phyloP scores from a whole-genome alignment of 1,140 invertebrate genomes.

The Ectropis grisescens region DNA sequence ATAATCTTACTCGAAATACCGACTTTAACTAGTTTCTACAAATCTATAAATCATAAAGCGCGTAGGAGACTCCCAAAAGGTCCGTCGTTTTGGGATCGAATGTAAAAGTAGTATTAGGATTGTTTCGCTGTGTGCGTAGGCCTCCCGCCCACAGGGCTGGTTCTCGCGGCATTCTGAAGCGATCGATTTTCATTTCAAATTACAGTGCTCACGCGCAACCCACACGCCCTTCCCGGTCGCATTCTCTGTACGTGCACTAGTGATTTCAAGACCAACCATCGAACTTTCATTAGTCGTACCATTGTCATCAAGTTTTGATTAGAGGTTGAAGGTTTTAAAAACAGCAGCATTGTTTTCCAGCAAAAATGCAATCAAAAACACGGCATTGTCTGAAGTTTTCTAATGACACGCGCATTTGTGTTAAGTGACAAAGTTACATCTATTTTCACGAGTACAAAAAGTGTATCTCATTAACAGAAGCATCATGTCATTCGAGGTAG shows the following conservation, averaged over 20 bases:
- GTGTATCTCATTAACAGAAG: conserved; percentile 45
- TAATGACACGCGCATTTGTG: conserved; percentile 7
- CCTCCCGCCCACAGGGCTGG: conserved; percentile 50
- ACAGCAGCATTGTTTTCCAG: too few species aligned
- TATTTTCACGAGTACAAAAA: conserved; percentile 35
- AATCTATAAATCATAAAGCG: conserved; percentile 30
- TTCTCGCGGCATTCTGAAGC: conserved; percentile 43
- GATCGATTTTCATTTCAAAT: conserved; percentile 65
- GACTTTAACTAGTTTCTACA: too few species aligned
- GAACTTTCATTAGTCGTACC: too few species aligned
- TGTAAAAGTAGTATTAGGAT: conserved; percentile 21
- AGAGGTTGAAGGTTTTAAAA: neutral
- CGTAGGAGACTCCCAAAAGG: conserved; percentile 30
- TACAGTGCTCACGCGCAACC: conserved; percentile 32
- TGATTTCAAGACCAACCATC: conserved; percentile 25
- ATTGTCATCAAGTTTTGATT: conserved; percentile 6
- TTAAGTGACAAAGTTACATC: too few species aligned
- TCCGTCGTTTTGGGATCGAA: conserved; percentile 27
- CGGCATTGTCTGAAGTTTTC: conserved; percentile 3
- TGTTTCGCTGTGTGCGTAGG: conserved; percentile 33
- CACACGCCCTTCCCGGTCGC: conserved; percentile 33
- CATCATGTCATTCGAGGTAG: conserved; percentile 50
- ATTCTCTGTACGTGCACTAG: too few species aligned
- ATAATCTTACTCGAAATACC: too few species aligned
- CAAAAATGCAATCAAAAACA: too few species aligned